These are phyloP conservation scores for Aspidapion aeneum DNA, from an alignment of 2,888 invertebrate species.

Conservation along the genomic window DNA sequence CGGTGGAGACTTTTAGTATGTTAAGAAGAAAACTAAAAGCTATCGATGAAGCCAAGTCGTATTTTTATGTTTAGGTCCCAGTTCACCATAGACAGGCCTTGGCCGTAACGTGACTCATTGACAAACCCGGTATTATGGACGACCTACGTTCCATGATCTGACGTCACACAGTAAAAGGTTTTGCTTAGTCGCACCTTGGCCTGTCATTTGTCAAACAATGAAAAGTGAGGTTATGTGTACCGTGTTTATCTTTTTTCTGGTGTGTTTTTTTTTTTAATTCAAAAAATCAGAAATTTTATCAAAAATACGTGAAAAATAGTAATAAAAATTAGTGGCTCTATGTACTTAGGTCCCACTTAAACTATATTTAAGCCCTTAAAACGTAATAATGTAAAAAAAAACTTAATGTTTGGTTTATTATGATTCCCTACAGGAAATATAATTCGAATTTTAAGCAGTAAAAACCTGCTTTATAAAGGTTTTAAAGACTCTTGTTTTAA, in stretches of 20 bases:
- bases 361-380: background rate
- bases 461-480: background rate
- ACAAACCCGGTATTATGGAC: no score
- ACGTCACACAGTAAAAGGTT: no score
- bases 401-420: background rate
- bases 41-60: no score
- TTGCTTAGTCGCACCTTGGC: no score
- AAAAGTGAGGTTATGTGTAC: background rate
- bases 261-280: background rate
- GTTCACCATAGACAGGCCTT: no score
- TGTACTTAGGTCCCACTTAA: background rate
- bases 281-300: background rate
- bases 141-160: background rate
- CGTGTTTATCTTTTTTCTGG: background rate
- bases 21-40: no score
- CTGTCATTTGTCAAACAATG: background rate
- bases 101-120: no score
- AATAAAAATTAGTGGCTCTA: background rate
- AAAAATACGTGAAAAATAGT: background rate
- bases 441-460: background rate
- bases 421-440: background rate
- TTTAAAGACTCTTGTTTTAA: background rate
- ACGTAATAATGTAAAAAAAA: background rate
- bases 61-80: no score
- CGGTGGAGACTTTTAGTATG: no score